phyloP scores from a whole-genome alignment of 1,140 invertebrate genomes.

The Leptonema lineaticorne region DNA sequence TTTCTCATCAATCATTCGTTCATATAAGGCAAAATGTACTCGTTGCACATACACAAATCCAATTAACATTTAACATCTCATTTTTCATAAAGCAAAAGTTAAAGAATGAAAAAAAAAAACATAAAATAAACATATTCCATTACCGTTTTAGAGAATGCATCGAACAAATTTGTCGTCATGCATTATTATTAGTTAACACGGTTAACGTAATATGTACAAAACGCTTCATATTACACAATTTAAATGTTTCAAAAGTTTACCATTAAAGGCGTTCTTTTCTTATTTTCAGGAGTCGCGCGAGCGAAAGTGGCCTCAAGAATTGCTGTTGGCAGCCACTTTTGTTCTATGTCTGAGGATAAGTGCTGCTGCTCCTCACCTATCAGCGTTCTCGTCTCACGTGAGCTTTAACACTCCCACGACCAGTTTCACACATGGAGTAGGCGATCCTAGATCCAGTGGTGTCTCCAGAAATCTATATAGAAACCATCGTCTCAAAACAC shows the following conservation, averaged over 20 bases:
- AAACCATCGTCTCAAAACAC: not conserved
- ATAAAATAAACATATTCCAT: too few relatives aligned
- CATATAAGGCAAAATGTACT: too few relatives aligned
- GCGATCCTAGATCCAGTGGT: conserved; percentile 44
- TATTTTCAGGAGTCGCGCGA: conserved; percentile 10
- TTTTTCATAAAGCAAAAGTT: too few relatives aligned
- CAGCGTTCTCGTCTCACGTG: conserved; percentile 53
- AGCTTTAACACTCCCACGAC: conserved; percentile 50
- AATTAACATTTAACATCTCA: too few relatives aligned
- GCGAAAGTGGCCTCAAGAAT: not conserved
- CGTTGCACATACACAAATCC: too few relatives aligned
- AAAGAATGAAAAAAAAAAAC: too few relatives aligned
- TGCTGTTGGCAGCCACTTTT: not conserved
- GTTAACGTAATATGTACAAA: too few relatives aligned
- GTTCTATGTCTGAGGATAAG: conserved; percentile 13
- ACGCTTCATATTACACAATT: not conserved
- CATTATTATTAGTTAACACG: too few relatives aligned
- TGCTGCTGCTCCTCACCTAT: conserved; percentile 13
- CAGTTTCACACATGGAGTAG: conserved; percentile 53
- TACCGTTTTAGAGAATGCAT: too few relatives aligned
- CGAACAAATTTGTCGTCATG: too few relatives aligned
- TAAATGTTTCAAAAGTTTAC: not conserved
- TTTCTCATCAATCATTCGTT: too few relatives aligned
- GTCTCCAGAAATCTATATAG: not conserved
- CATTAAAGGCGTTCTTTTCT: too few relatives aligned